These are phyloP conservation scores for Ceratotherium simum DNA, from an alignment of 2,113 vertebrate species.

Conservation along the genomic window DNA sequence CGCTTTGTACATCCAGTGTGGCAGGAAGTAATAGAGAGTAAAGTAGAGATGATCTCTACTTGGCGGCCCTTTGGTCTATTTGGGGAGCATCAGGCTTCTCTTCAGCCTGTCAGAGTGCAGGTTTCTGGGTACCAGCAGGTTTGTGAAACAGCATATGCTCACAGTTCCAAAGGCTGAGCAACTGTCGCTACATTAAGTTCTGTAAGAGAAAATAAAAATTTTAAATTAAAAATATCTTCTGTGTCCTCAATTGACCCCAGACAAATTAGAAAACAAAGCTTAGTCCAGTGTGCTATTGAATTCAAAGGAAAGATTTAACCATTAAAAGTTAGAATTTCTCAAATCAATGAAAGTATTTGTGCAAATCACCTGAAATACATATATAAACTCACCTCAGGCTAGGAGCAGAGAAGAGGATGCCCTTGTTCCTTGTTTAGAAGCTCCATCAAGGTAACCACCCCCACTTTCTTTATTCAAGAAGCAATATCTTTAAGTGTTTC, in stretches of 20 bases:
- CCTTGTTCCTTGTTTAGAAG: background rate
- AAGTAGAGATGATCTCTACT: background rate
- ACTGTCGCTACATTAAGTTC: background rate
- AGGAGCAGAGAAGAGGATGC: rapidly evolving
- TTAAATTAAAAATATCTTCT: background rate
- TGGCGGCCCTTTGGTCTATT: background rate
- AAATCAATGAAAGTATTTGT: background rate
- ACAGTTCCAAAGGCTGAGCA: background rate
- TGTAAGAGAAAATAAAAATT: background rate
- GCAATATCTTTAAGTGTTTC: too few species aligned
- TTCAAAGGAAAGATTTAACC: background rate
- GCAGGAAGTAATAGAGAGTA: background rate
- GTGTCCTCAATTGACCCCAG: background rate
- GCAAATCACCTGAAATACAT: background rate
- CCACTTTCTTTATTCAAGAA: background rate
- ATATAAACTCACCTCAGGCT: too few species aligned
- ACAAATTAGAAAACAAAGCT: background rate
- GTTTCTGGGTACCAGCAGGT: background rate
- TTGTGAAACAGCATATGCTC: background rate
- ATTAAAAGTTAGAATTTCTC: background rate
- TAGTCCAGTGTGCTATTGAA: background rate
- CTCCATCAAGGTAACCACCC: background rate
- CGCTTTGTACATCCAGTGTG: background rate
- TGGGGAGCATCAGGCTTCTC: background rate
- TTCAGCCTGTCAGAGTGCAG: background rate